Base-by-base conservation (phyloP, 2,797 vertebrate species). In the Urocyon cinereoargenteus region DNA sequence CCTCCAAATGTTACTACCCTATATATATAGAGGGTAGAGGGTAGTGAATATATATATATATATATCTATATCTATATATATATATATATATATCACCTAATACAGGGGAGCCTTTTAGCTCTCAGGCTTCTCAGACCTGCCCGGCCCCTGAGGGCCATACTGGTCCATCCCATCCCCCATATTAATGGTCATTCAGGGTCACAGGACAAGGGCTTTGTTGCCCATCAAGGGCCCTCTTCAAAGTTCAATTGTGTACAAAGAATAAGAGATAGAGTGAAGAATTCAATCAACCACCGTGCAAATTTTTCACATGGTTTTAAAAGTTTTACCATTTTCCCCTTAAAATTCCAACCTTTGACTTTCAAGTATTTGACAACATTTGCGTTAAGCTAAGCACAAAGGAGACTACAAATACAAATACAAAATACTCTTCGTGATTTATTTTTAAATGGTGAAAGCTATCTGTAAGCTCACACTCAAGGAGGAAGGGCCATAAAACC, bases 161-260 rank as follows among this genome's bases (percentile, higher is more conserved):
- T 3, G 0, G 2, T 7, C 26, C 7, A 8, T 11, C 12, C 0
- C 57, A n/a, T 0, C 7, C 1, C 2, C 12, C 0, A 0, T 1
- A 14, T 28, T 3, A 73, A 77, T 3, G 16, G 18, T 36, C 13
- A 82, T 21, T 6, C 11, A 28, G 31, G 10, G 62, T 51, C 18
- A 49, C 5, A 31, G 49, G n/a, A 34, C 4, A 68, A 61, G 31
- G 62, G 7, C 22, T 1, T 45, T 1, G 3, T 1, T 12, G 18
- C 34, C 36, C 51, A 24, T 26, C 19, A 26, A 45, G 72, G 36
- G 2, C 0, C 4, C 34, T 72, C 28, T 70, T 16, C 66, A 5
- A 21, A 31, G 15, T 64, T 82, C 19, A 21, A 66, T 28, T 36
- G 62, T 16, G 0, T 7, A n/a, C 40, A 83, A 15, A 36, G 34